Evolutionary conservation across 30 jellyfish, hydroid and myxozoan species (phyloP), one percentile per base, ranked within the genome.

Genomic region (Aurelia sp.): DNA sequence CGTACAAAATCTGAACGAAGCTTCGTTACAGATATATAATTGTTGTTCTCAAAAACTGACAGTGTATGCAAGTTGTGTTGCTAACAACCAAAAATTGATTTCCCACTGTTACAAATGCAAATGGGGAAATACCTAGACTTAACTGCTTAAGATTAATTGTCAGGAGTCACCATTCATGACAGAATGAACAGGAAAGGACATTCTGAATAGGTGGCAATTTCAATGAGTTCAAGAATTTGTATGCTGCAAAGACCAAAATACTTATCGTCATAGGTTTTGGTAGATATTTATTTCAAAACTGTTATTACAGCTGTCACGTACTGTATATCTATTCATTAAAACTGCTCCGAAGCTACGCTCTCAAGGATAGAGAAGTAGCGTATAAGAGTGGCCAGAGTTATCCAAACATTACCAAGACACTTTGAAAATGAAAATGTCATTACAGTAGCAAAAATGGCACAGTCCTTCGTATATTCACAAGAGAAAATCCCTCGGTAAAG

Each of bases 331-430:
- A 72, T 63, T 41, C 63, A 73, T 81, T 9, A 10, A 37, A 37
- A 37, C 0, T 37, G 50, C 50, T 37, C 50, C 50, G 50, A 37
- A 37, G 50, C 50, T 37, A 37, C 50, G 50, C 50, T 37, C 9
- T 37, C 50, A 37, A 37, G 10, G 5, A 37, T 37, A 62, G 86
- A 76, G 73, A 35, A 37, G 61, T 66, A 69, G 48, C 86, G 53
- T 58, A 55, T 70, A 19, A 82, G 84, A 74, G 92, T 86, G 4
- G 92, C 92, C 21, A 72, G 51, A 53, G 52, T 82, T 30, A 82
- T 82, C 63, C 64, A 73, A 79, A 68, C 37, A 33, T 48, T 68
- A 69, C 67, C 53, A 58, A 37, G 57, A 57, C 16, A 62, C 51
- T 59, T 82, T 5, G 40, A 72, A 48, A 57, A 71, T 57, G 63